Percentiles rank a stretch among this genome's conserved stretches.
phyloP scores from a whole-genome alignment of 2,797 vertebrate genomes.

The Microctenopoma stevenorrisi region DNA sequence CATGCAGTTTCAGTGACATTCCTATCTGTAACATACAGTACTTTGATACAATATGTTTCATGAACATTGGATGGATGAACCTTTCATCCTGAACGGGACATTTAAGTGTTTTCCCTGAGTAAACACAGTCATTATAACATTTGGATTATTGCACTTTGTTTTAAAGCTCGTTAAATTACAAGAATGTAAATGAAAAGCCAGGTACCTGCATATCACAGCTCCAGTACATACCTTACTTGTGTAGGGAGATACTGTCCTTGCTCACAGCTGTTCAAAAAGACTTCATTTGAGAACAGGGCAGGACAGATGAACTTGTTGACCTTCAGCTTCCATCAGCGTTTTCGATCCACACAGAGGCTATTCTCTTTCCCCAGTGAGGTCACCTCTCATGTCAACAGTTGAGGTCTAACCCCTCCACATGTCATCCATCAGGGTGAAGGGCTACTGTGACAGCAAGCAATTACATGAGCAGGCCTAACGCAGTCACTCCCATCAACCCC shows the following conservation, averaged over 20 bases:
- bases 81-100: conserved; percentile 13
- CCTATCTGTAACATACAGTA: conserved; percentile 19
- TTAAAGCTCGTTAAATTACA: conserved; percentile 54
- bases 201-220: conserved; percentile 23
- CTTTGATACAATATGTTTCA: conserved; percentile 25
- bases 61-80: neutral
- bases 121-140: conserved; percentile 47
- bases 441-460: conserved; percentile 65
- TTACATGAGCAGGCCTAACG: conserved; percentile 53
- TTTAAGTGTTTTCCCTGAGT: conserved; percentile 13
- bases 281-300: conserved; percentile 60
- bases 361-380: conserved; percentile 59
- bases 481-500: conserved; percentile 24
- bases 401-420: conserved; percentile 56
- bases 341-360: conserved; percentile 55
- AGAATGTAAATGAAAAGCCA: conserved; percentile 35
- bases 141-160: conserved; percentile 59
- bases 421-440: conserved; percentile 66
- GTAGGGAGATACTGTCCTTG: conserved; percentile 64
- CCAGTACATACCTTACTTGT: conserved; percentile 28
- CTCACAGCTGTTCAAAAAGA: conserved; percentile 69
- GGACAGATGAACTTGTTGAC: conserved; percentile 68
- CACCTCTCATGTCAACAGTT: conserved; percentile 69
- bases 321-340: conserved; percentile 75
- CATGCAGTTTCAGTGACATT: conserved; percentile 27